Base-by-base conservation (phyloP, 2,888 invertebrate genomes). In the Pharmacophagus antenor region DNA sequence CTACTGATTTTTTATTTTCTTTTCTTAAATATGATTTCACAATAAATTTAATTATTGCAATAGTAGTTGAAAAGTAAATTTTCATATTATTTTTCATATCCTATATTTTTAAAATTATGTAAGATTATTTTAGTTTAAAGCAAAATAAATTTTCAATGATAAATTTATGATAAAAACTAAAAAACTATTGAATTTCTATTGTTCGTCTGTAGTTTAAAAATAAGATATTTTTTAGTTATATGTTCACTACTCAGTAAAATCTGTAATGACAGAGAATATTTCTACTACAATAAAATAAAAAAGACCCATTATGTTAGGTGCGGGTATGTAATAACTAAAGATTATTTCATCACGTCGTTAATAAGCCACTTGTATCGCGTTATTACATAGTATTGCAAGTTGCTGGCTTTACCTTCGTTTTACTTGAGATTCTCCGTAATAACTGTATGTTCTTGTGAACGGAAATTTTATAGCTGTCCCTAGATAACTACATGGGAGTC, bases 371-470 rank as follows among this genome's bases (percentile, higher is more conserved):
- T 52, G 52, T 52, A 47, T 49, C 22, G 52, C 48, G 53, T 56
- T 53, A 46, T 42, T 46, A 56, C 55, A 46, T 52, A 60, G 57
- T 51, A 59, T 58, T 58, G 37, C 27, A 23, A 37, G 17, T 22
- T 31, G 58, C 51, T 60, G 56, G 44, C 10, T 17, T 22, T 31
- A 56, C 15, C 47, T 56, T 48, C 17, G 47, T 15, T 18, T 25
- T 17, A 21, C 27, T 56, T 21, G 3, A 48, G 47, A 17, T 56
- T 56, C 74, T 67, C 71, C 67, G 73, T 80, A 82, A 80, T 81
- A 70, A 78, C 67, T 70, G 64, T 67, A 66, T 61, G 68, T 64
- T 64, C 77, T 76, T 78, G 80, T 74, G 81, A 81, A 80, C 78
- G 77, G 71, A 76, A 74, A 75, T 76, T 73, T 73, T 69, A 74